Base-by-base conservation (phyloP, 2,797 vertebrate genomes). In the Channallabes apus region DNA sequence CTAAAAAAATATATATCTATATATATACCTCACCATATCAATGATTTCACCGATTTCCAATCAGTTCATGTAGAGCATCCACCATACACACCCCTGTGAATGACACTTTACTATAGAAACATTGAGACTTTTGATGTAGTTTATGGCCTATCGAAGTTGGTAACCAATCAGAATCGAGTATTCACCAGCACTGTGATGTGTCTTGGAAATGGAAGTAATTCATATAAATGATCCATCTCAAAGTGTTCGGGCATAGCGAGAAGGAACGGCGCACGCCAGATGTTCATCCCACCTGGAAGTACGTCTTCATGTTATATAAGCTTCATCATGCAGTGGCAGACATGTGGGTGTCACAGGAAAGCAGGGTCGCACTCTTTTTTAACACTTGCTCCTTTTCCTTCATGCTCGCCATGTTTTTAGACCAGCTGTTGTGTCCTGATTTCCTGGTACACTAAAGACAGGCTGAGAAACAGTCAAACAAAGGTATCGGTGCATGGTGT, bases 401-500 rank as follows among this genome's bases (percentile, higher is more conserved):
- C 83, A 80, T 85, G 18, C 79, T 46, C 24, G 12, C 54, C 5
- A 3, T 29, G 79, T 78, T 59, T 51, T 62, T 77, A 65, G 88
- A 89, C 91, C 93, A 93, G 91, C 91, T 94, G 89, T 93, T 94
- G 91, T 88, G 92, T 94, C 93, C 92, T 93, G 91, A 89, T 86
- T 89, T 92, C 62, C 93, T 93, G 90, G 91, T 94, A 92, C 91
- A 93, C 92, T 79, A 91, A 84, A 92, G 91, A 92, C 87, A 93
- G 92, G 89, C 92, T 71, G 85, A 87, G 87, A 91, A 93, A 91
- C 93, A 92, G 94, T 95, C 94, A 89, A 89, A 90, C 90, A 91
- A 93, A 95, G 95, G 96, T 96, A 94, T 92, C 92, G 93, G 94
- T 94, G 95, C 93, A 89, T 94, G 92, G 94, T 96, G 90, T 97